Evolutionary conservation across 1,140 invertebrate genomes (phyloP).

Genomic region (Diachasmimorpha longicaudata): DNA sequence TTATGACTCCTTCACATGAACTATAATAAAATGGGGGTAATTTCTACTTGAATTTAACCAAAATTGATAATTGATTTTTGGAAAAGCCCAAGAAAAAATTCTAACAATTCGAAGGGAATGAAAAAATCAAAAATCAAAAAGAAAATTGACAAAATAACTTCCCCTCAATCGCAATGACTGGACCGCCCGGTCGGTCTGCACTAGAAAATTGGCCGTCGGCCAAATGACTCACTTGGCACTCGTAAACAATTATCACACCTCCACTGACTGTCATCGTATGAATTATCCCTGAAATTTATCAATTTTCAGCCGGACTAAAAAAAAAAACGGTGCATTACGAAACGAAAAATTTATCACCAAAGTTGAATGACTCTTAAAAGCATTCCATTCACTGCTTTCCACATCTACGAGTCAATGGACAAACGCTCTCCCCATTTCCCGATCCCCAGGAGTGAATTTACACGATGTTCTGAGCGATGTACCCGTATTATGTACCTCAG

Average conservation of each 20-base stretch:
- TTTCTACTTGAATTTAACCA: no score
- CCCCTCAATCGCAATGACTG: background rate
- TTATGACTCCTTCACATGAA: no score
- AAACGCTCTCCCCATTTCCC: background rate
- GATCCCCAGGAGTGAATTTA: background rate
- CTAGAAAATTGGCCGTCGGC: slow-evolving; percentile 40
- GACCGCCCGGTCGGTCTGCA: background rate
- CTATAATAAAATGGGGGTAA: no score
- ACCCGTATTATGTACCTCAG: background rate
- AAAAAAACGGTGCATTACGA: background rate
- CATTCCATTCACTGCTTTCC: background rate
- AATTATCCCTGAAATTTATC: background rate
- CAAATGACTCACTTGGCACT: slow-evolving; percentile 57
- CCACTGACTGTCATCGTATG: slow-evolving; percentile 36
- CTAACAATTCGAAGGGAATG: no score
- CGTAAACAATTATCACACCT: slow-evolving; percentile 56
- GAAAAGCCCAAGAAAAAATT: no score
- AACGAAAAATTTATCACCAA: background rate
- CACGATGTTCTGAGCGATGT: background rate
- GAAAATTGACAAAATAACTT: background rate
- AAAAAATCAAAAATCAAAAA: background rate
- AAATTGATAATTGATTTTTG: no score
- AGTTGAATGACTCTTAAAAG: slow-evolving; percentile 13
- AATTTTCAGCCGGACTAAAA: background rate
- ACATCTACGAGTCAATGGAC: background rate